Evolutionary conservation across 53 echinoderm and acorn worm genomes (phyloP), one percentile per base, ranked within the genome.

Genomic region (Luidia sarsii): DNA sequence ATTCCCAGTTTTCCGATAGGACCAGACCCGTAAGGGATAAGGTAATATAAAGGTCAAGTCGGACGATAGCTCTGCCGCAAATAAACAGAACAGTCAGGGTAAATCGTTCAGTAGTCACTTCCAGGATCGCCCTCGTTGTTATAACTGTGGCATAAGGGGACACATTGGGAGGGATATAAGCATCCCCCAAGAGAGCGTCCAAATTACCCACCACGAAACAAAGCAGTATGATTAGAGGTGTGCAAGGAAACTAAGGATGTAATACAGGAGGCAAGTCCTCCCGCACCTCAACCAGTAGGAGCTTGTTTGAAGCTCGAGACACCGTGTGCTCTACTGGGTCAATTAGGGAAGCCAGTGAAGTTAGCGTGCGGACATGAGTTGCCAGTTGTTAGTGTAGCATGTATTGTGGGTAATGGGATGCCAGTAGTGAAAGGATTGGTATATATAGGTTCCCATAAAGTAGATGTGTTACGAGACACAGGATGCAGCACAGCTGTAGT

Each of bases 401-500:
- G 64, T 19, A 32, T 8, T 3, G 16, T 3, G 20, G 15, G 2
- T 7, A 33, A 8, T 4, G 14, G 15, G 1, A 3, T 69, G 31
- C 18, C 48, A 11, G 49, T 49, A 5, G 16, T 4, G 3, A 19
- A 32, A 3, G n/a, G n/a, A n/a, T n/a, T n/a, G n/a, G n/a, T n/a
- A n/a, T n/a, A n/a, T n/a, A n/a, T 48, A 3, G 33, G n/a, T 48
- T 48, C 13, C 35, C 64, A 19, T 28, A 23, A 3, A 8, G 37
- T 63, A 33, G 16, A 5, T 6, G 64, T 33, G 7, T 19, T 63
- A 35, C 13, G 64, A n/a, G 64, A 63, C 16, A 63, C 9, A 5
- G 53, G 53, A 18, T 8, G 64, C 20, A 63, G 64, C 35, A 63
- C 64, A 33, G 29, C 20, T 6, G 64, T 63, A 11, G 64, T 63